Evolutionary conservation across 2,888 invertebrate species (phyloP).

Genomic region (Melipona beecheii): DNA sequence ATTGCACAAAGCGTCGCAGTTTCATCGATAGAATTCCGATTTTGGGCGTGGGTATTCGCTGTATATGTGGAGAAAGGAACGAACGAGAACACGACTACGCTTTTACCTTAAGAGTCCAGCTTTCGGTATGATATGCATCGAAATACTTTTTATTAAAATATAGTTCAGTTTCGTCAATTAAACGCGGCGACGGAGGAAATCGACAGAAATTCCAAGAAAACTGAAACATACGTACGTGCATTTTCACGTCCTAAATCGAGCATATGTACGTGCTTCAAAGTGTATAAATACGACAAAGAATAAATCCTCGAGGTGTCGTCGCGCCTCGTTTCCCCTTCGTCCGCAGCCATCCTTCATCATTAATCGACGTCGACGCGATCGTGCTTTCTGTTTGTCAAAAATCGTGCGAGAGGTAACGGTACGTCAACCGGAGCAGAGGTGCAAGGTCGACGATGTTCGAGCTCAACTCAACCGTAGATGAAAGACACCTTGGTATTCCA

Average conservation of each 20-base stretch:
- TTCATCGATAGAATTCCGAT: background rate
- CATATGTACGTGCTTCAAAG: background rate
- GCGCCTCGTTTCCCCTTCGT: background rate
- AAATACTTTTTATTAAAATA: background rate
- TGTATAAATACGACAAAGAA: background rate
- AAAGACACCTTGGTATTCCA: conserved; percentile 11
- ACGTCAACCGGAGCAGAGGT: background rate
- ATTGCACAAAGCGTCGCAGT: background rate
- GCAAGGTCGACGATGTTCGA: conserved; percentile 48
- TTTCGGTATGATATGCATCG: too few relatives aligned
- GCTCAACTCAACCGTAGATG: conserved; percentile 44
- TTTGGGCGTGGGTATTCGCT: background rate
- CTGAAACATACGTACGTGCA: too few relatives aligned
- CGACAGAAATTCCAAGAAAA: background rate
- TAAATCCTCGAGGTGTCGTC: background rate
- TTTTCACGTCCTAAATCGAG: background rate
- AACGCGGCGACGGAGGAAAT: background rate
- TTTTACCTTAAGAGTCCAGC: background rate
- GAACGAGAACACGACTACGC: background rate
- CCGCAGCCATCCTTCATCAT: background rate
- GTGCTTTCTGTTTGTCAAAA: conserved; percentile 29
- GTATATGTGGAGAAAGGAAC: background rate
- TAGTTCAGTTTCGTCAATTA: background rate
- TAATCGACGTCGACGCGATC: conserved; percentile 15
- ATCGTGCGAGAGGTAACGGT: background rate